Evolutionary conservation across 2,888 invertebrate species (phyloP), one percentile per base, ranked within the genome.

Genomic region (Leuctra nigra): DNA sequence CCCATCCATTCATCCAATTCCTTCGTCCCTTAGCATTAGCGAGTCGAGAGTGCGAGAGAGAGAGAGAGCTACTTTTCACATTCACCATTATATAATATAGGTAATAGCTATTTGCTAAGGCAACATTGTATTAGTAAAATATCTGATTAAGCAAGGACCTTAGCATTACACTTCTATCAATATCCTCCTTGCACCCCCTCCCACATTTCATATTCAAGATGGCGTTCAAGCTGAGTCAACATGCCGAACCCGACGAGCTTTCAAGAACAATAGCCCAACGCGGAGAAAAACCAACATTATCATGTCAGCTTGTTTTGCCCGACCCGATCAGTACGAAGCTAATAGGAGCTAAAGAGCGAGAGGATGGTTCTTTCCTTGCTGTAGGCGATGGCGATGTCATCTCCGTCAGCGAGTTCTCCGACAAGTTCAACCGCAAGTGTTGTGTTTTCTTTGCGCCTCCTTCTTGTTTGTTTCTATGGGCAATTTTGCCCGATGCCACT

Each of bases 201-300:
- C 35, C 36, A 39, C 58, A 59, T 60, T 61, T 61, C 60, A 60
- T 61, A 61, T 61, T 60, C 61, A 61, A 61, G 59, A 60, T 60
- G 61, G 60, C 58, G 61, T 58, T 55, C 50, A 54, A 59, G 61
- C 60, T 61, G 61, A 61, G 58, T 61, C 58, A 61, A 60, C 61
- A 61, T 55, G 56, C n/a, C n/a, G n/a, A n/a, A n/a, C 39, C 23
- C n/a, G 18, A 9, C 59, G 56, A 55, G 46, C 59, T 23, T 53
- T 53, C 55, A 60, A 58, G 60, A 61, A 61, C 61, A 61, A 61
- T 61, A 59, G 58, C 53, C 53, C 13, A 20, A 25, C 23, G 55
- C 23, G 55, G 48, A 53, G 59, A 59, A 61, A 61, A 60, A 60
- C 60, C 61, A 61, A 61, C 61, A 60, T 61, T 58, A 58, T 61